Evolutionary conservation across 2,797 vertebrate genomes (phyloP).

Genomic region (Cuniculus paca): DNA sequence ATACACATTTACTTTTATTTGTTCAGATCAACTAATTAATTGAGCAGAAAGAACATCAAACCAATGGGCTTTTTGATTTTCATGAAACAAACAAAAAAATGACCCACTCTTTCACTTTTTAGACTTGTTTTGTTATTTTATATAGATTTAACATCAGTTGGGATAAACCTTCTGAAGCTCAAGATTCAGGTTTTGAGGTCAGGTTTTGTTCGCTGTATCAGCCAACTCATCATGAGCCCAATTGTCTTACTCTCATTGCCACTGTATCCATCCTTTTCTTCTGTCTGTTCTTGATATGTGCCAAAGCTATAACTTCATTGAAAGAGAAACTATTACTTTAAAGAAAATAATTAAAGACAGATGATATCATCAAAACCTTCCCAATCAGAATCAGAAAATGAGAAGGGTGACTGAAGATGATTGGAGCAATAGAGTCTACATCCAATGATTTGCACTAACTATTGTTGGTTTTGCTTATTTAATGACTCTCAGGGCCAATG

Average conservation of each 20-base stretch:
- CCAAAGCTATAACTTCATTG: neutral
- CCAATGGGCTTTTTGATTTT: neutral
- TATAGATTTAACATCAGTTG: neutral
- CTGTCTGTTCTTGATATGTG: neutral
- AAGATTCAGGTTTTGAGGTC: neutral
- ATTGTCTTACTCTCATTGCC: neutral
- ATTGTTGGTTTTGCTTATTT: neutral
- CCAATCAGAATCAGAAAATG: neutral
- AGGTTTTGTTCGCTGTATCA: neutral
- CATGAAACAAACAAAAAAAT: neutral
- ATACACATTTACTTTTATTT: neutral
- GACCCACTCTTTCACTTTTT: neutral
- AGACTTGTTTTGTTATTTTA: neutral
- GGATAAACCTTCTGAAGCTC: neutral
- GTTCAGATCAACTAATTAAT: neutral
- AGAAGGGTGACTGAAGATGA: neutral
- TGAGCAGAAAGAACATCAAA: neutral
- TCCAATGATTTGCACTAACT: neutral
- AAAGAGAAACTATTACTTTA: constrained; percentile 4
- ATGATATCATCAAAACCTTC: neutral
- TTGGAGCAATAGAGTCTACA: neutral
- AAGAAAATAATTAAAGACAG: constrained; percentile 33
- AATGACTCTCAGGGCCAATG: neutral
- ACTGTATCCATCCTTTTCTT: neutral
- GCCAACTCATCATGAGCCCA: neutral